These are phyloP conservation scores for Myripristis murdjan DNA, from an alignment of 2,797 vertebrate genomes.

Conservation along the genomic window DNA sequence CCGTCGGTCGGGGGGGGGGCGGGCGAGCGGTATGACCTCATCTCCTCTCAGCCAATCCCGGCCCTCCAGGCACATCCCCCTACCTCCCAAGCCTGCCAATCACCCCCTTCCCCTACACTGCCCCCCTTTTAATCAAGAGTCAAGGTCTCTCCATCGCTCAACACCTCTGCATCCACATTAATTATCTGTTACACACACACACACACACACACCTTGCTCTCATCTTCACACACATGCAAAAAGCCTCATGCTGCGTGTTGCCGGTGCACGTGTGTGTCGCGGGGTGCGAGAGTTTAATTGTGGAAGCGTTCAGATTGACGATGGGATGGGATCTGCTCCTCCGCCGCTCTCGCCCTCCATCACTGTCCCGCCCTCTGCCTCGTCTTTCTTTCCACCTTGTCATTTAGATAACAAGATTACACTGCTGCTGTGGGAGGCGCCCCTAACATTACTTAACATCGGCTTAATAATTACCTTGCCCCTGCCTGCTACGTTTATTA, in stretches of 20 bases:
- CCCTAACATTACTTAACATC: constrained; percentile 38
- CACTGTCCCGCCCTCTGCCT: neutral
- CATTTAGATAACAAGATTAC: constrained; percentile 28
- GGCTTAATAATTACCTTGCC: constrained; percentile 50
- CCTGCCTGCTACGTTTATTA: constrained; percentile 28
- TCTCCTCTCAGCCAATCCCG: neutral
- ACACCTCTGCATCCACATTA: neutral
- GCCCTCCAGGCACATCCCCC: neutral
- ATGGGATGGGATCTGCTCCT: constrained; percentile 1
- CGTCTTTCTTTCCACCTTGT: neutral
- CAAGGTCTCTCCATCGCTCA: neutral
- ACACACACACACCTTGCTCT: neutral
- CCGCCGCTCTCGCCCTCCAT: neutral
- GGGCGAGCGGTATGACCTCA: neutral
- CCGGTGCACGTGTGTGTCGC: constrained; percentile 8
- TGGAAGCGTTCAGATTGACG: constrained; percentile 10
- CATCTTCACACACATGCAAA: neutral
- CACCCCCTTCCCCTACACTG: neutral
- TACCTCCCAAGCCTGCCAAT: neutral
- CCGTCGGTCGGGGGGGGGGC: neutral
- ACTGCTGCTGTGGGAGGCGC: constrained; percentile 5
- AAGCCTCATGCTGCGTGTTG: neutral
- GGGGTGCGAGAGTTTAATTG: neutral
- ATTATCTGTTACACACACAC: too few species aligned
- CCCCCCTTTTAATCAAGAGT: neutral